Evolutionary conservation across 2,797 vertebrate genomes (phyloP).

Genomic region (Falco novaeseelandiae): DNA sequence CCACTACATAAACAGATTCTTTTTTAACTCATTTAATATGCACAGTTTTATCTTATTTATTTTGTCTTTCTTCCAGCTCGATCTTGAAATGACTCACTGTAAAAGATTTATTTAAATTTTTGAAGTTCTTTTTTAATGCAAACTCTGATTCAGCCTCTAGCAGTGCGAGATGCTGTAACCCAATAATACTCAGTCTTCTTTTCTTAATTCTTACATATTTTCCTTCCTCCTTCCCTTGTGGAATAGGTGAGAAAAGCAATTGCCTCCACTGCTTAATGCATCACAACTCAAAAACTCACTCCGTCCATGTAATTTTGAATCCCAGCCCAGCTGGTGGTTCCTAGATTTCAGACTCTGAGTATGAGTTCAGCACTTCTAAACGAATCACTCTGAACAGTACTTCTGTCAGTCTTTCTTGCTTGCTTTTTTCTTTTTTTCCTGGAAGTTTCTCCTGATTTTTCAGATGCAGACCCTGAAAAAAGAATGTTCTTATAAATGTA

Average conservation of each 20-base stretch:
- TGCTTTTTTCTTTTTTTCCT: neutral
- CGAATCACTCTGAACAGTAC: conserved; percentile 65
- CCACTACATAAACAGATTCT: neutral
- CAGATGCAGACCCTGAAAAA: conserved; percentile 41
- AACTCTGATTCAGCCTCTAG: conserved; percentile 45
- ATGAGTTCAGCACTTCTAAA: conserved; percentile 70
- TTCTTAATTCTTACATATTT: conserved; percentile 66
- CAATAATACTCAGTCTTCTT: conserved; percentile 32
- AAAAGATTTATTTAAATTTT: conserved; percentile 61
- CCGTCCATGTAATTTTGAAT: conserved; percentile 64
- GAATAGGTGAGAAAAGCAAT: conserved; percentile 73
- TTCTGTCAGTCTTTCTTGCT: conserved; percentile 66
- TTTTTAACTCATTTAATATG: neutral
- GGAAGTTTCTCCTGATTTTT: conserved; percentile 59
- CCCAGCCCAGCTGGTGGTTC: conserved; percentile 58
- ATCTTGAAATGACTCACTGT: conserved; percentile 52
- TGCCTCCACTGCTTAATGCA: conserved; percentile 59
- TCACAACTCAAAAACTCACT: conserved; percentile 56
- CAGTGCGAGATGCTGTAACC: conserved; percentile 19
- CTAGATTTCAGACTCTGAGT: conserved; percentile 69
- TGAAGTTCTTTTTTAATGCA: conserved; percentile 49
- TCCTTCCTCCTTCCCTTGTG: conserved; percentile 49
- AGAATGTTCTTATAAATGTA: conserved; percentile 56
- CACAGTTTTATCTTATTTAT: conserved; percentile 48
- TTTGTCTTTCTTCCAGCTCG: conserved; percentile 44